A percentile compares a stretch with the other conserved stretches of the same genome.
These are phyloP conservation scores for Tenthredo livida DNA, from an alignment of 2,888 invertebrate species.

Conservation along the genomic window DNA sequence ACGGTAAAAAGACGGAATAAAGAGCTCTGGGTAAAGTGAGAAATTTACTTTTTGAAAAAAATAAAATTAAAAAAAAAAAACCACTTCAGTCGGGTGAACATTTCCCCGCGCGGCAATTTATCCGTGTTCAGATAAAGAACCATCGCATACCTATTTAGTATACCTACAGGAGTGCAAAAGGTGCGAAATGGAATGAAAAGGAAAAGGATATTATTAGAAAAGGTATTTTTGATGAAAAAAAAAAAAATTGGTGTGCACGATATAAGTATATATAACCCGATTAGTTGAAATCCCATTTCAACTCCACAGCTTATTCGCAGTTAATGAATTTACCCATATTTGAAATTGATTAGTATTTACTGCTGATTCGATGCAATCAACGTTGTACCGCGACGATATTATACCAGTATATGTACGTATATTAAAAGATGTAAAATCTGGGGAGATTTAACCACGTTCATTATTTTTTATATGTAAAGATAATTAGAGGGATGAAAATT, in stretches of 20 bases:
- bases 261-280: not conserved
- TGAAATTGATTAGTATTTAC: constrained; percentile 21
- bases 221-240: constrained; percentile 2
- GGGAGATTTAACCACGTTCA: not conserved
- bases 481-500: not conserved
- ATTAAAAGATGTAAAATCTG: not conserved
- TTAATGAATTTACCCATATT: not conserved
- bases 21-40: too few species aligned
- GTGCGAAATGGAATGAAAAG: constrained; percentile 6
- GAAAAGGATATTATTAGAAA: constrained; percentile 18
- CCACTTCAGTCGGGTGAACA: not conserved
- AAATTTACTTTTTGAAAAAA: not conserved
- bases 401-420: not conserved
- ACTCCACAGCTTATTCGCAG: not conserved
- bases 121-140: not conserved
- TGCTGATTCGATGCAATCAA: constrained; percentile 31
- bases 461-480: not conserved
- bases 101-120: not conserved
- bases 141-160: too few species aligned
- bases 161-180: not conserved
- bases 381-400: not conserved
- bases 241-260: not conserved
- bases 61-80: not conserved
- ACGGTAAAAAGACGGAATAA: not conserved
- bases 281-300: constrained; percentile 9